Evolutionary conservation across 2,888 invertebrate species (phyloP), one percentile per base, ranked within the genome.

Genomic region (Thysanoteuthis rhombus): DNA sequence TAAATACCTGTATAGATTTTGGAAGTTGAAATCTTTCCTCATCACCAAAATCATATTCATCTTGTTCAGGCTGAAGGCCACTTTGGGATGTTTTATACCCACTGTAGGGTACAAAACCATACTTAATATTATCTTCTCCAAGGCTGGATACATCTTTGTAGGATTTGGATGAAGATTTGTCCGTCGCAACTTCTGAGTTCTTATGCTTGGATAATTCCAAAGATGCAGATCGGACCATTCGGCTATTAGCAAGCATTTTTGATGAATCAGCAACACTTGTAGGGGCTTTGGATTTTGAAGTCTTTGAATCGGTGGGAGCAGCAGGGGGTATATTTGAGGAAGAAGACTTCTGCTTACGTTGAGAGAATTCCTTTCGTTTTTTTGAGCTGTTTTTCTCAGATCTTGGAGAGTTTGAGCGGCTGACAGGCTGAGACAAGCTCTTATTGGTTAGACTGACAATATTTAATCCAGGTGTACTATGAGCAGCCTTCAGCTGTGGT

Each of bases 361-460:
- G 99, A 97, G 99, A 99, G 97, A 99, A 99, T 95, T 98, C 99
- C 96, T 99, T 99, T 94, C 99, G 97, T 94, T 99, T 98, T 96
- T 99, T 98, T 99, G 99, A 99, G 97, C 99, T 99, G 97, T 99
- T 98, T 96, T 98, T 98, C 22, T 98, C 98, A 97, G 99, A 42
- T 94, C 95, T 96, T 0, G 96, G 96, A 36, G 96, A 96, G 94
- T 95, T 95, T 39, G 96, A 95, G 52, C 96, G 94, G 94, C 96
- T 95, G 32, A 94, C 94, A 22, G 96, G 95, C 94, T 96, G 96
- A 40, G 96, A 95, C 93, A 95, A 94, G 90, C 94, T 95, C 89
- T 95, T 95, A 42, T 95, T 95, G 39, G 94, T 95, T 40, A 94
- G 95, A 93, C 95, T 95, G 45, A 95, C 95, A 12, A 96, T 95